Percentiles rank a stretch among this genome's conserved stretches.
Evolutionary conservation across 2,888 invertebrate species (phyloP).

Genomic region (Hoplodrina ambigua): DNA sequence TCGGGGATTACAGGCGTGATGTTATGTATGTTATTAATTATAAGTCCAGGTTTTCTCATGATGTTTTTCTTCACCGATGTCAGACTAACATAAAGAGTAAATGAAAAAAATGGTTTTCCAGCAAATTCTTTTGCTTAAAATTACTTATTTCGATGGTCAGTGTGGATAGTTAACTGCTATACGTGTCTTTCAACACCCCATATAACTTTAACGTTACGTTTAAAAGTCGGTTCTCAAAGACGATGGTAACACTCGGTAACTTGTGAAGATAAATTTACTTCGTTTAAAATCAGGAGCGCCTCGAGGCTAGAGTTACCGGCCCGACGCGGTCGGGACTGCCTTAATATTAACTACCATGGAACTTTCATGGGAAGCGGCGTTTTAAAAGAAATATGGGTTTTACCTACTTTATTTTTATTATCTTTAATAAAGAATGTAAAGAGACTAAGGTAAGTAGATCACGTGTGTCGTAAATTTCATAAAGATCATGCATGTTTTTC

Average conservation of each 20-base stretch:
- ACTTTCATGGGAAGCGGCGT: conserved; percentile 28
- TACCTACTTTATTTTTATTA: conserved; percentile 16
- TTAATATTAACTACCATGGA: conserved; percentile 52
- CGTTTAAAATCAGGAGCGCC: conserved; percentile 51
- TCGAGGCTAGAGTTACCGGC: conserved; percentile 30
- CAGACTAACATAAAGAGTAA: too few relatives aligned
- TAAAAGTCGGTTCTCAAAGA: conserved; percentile 26
- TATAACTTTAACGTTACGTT: conserved; percentile 26
- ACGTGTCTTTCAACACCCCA: conserved; percentile 1
- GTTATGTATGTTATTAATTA: too few relatives aligned
- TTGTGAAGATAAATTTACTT: conserved; percentile 58
- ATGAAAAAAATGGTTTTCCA: too few relatives aligned
- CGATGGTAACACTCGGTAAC: conserved; percentile 33
- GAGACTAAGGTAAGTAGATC: neutral
- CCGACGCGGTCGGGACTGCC: conserved; percentile 7
- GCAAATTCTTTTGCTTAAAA: too few relatives aligned
- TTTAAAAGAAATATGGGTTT: conserved; percentile 39
- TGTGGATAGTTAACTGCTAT: too few relatives aligned
- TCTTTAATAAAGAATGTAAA: conserved; percentile 27
- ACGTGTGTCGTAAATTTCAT: neutral
- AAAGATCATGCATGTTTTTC: neutral
- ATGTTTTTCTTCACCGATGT: too few relatives aligned
- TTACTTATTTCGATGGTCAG: too few relatives aligned
- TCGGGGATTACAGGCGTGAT: too few relatives aligned
- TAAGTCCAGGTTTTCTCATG: too few relatives aligned